These are phyloP conservation scores for Ochotona curzoniae DNA, from an alignment of 2,113 vertebrate genomes.

Conservation along the genomic window DNA sequence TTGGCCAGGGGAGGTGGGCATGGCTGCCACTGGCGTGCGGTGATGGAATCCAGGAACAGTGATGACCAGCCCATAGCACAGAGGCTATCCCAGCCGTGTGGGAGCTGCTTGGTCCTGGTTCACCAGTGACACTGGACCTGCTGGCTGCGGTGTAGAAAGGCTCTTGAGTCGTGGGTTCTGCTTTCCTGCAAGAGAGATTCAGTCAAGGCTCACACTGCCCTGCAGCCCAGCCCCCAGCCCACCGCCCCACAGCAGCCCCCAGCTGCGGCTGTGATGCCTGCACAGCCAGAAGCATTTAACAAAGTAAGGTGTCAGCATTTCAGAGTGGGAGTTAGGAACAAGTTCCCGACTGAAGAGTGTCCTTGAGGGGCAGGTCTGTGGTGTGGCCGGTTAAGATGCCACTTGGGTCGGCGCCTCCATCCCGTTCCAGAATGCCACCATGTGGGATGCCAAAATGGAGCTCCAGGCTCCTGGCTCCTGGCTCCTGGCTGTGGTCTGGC, in stretches of 20 bases:
- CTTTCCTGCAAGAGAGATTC: not conserved
- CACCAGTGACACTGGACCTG: not conserved
- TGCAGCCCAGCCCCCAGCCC: not conserved
- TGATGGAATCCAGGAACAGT: not conserved
- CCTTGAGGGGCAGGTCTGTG: too few species aligned
- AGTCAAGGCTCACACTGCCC: not conserved
- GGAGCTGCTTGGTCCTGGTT: not conserved
- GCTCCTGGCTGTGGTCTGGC: too few species aligned
- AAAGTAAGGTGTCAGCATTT: not conserved
- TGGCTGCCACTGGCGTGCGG: not conserved
- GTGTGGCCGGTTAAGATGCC: too few species aligned
- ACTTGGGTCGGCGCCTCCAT: too few species aligned
- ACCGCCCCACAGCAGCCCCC: not conserved
- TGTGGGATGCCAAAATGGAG: too few species aligned
- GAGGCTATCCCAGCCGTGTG: not conserved
- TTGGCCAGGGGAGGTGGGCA: not conserved
- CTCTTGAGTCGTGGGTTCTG: not conserved
- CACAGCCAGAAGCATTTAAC: conserved; percentile 1
- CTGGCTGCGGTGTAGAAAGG: not conserved
- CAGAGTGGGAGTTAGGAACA: conserved; percentile 26
- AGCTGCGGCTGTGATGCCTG: not conserved
- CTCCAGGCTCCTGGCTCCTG: too few species aligned
- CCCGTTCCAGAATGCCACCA: too few species aligned
- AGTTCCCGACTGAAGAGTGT: not conserved
- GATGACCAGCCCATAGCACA: not conserved